Percentiles rank a stretch among this genome's conserved stretches.
phyloP scores from a whole-genome alignment of 2,113 vertebrate genomes.

The Hyla sarda region DNA sequence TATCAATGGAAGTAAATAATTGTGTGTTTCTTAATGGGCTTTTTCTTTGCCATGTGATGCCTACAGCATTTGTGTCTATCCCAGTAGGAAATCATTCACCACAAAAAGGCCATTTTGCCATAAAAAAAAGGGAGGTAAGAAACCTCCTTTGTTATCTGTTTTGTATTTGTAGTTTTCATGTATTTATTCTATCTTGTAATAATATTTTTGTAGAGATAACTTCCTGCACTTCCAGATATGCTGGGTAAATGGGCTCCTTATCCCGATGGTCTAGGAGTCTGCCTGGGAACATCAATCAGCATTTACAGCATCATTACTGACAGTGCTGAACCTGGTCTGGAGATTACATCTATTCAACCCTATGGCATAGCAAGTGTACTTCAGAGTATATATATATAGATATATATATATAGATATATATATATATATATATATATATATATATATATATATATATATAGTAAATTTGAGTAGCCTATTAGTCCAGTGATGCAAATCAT shows the following conservation, averaged over 20 bases:
- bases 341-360: not conserved
- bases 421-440: no score
- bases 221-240: constrained; percentile 33
- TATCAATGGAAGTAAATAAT: not conserved
- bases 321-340: not conserved
- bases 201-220: constrained; percentile 57
- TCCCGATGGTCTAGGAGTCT: constrained; percentile 19
- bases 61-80: not conserved
- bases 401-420: no score
- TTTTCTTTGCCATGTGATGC: no score
- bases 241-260: constrained; percentile 40
- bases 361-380: not conserved
- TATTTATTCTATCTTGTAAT: constrained; percentile 36
- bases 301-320: not conserved
- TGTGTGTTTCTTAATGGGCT: not conserved
- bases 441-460: no score
- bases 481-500: no score
- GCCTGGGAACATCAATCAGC: constrained; percentile 24
- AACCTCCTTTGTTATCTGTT: not conserved
- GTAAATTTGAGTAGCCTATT: no score
- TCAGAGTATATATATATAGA: no score
- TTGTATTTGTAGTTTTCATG: constrained; percentile 4
- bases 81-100: not conserved
- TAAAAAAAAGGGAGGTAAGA: not conserved
- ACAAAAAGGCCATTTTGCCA: not conserved